Evolutionary conservation across 2,888 invertebrate genomes (phyloP).

Genomic region (Ferrisia virgata): DNA sequence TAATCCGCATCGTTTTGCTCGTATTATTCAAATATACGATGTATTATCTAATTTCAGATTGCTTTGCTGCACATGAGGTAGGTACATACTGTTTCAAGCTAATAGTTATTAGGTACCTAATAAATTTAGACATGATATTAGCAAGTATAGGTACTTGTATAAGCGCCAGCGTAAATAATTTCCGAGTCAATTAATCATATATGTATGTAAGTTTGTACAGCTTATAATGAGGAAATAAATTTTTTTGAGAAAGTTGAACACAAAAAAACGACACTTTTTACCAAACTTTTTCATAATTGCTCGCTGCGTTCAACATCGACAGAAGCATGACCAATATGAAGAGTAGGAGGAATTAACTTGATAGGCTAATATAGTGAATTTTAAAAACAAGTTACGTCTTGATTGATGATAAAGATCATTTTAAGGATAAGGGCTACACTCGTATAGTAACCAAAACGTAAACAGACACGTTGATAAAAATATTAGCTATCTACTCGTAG

Average conservation of each 20-base stretch:
- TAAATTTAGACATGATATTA: too few relatives aligned
- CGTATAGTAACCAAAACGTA: not conserved
- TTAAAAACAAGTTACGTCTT: not conserved
- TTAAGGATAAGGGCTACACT: not conserved
- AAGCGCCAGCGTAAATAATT: not conserved
- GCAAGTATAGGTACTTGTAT: too few relatives aligned
- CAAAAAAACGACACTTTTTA: not conserved
- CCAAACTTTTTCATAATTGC: not conserved
- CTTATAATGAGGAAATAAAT: not conserved
- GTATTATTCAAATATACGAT: too few relatives aligned
- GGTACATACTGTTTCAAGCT: too few relatives aligned
- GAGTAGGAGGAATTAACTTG: not conserved
- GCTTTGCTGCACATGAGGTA: too few relatives aligned
- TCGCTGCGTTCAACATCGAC: not conserved
- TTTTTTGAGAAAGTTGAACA: not conserved
- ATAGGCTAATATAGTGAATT: not conserved
- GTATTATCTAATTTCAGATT: too few relatives aligned
- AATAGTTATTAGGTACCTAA: too few relatives aligned
- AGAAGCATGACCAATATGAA: not conserved
- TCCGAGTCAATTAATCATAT: not conserved
- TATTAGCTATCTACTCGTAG: too few relatives aligned
- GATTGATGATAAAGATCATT: not conserved
- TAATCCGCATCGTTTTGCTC: too few relatives aligned
- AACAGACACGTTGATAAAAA: not conserved
- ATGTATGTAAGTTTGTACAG: not conserved